These are phyloP conservation scores for Coreoperca whiteheadi DNA, from an alignment of 2,113 vertebrate genomes.

Conservation along the genomic window DNA sequence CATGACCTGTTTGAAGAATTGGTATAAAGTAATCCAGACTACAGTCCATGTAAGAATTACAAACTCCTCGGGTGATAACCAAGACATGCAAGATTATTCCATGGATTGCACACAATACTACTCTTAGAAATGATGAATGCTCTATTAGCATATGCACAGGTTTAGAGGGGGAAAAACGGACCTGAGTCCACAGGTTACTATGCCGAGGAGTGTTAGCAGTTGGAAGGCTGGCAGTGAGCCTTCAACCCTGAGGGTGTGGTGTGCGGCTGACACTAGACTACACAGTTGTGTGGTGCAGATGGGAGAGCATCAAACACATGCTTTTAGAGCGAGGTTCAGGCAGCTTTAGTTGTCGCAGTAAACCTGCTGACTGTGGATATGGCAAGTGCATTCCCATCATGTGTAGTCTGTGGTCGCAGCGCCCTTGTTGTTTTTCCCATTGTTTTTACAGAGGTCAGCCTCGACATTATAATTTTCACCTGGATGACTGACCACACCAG, in stretches of 20 bases:
- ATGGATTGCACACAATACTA: neutral
- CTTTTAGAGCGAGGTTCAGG: constrained; percentile 60
- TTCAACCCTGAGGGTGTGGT: constrained; percentile 47
- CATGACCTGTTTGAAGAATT: neutral
- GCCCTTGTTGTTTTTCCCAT: constrained; percentile 61
- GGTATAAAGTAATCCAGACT: neutral
- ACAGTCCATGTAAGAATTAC: neutral
- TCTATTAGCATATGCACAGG: neutral
- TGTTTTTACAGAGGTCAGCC: constrained; percentile 67
- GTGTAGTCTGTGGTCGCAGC: constrained; percentile 61
- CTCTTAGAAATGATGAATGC: neutral
- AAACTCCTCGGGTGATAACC: neutral
- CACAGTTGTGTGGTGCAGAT: constrained; percentile 59
- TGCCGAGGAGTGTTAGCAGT: neutral
- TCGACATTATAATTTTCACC: constrained; percentile 72
- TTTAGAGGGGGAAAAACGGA: neutral
- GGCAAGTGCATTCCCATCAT: constrained; percentile 73
- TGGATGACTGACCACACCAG: constrained; percentile 74
- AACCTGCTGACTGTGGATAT: constrained; percentile 78
- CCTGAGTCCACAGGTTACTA: neutral
- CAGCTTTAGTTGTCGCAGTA: constrained; percentile 68
- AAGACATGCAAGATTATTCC: neutral
- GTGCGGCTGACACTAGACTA: constrained; percentile 44
- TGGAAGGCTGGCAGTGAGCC: constrained; percentile 27
- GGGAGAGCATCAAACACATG: constrained; percentile 61